Evolutionary conservation across 92 coral and sea anemone genomes (phyloP), one percentile per base, ranked within the genome.

Genomic region (Zoanthus sansibaricus): DNA sequence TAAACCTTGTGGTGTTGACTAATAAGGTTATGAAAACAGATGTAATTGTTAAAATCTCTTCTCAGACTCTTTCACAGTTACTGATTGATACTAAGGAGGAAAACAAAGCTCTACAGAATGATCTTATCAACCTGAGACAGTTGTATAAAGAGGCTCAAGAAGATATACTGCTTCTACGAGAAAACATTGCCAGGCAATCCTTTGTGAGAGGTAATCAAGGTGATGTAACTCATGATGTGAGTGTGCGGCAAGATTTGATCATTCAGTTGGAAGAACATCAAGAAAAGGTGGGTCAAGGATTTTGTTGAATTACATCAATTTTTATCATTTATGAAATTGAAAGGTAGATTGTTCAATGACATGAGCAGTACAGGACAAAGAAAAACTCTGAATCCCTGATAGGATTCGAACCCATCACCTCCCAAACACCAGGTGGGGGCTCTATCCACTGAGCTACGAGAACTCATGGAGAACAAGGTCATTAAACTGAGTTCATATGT

Each of bases 61-160:
- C 42, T 37, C 85, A 96, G 94, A 95, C 98, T 5, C 88, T 96
- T 6, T 92, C 98, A 15, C 99, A 96, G 75, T 72, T 96, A 18
- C 86, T 96, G 47, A 86, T 91, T 93, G 99, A 96, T 72, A 83
- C 96, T 10, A 89, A 94, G 8, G 98, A 91, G 54, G 98, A 92
- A 47, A 96, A 95, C 92, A 95, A 96, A 62, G 98, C 98, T 12
- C 79, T 94, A 48, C 91, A 84, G 42, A 93, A 94, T 79, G 99
- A 96, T 87, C 90, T 96, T 71, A 91, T 85, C 79, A 98, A 92
- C 44, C 82, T 96, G 72, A 88, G 94, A 58, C 94, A 83, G 77
- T 91, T 96, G 76, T 96, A 96, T 90, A 83, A 86, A 77, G 99
- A 96, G 83, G 96, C 99, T 37, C 99, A 96, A 69, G 99, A 96